Base-by-base conservation (phyloP, 2,113 vertebrate genomes). In the Scatophagus argus region DNA sequence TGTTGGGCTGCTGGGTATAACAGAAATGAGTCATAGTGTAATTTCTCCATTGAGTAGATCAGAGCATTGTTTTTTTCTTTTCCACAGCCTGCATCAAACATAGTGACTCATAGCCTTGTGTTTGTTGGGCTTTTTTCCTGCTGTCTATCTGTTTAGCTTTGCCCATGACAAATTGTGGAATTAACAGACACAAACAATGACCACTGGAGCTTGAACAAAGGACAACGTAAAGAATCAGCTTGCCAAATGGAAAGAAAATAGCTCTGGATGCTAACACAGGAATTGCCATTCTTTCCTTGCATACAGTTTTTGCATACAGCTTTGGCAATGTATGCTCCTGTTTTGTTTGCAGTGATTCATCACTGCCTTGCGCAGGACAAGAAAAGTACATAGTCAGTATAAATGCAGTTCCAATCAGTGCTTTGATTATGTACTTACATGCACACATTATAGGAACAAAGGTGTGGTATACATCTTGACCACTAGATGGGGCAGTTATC, bases 401-500 rank as follows among this genome's bases (percentile, higher is more conserved):
- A 21, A 62, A 47, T 51, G 6, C 52, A 21, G 25, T 14, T 34
- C 23, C 11, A 29, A 19, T 34, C 6, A 16, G 8, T 27, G 32
- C 46, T 47, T 43, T 61, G 46, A 38, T 27, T 10, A 2, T 9
- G 12, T 21, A 36, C n/a, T n/a, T 2, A 1, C 2, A 31, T 25
- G 9, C 55, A 3, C 9, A 25, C 4, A 10, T 0, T 44, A 0
- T 2, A 6, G 19, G 21, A 44, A 13, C n/a, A 58, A 55, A 36
- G 6, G 5, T 78, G 60, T 29, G 47, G 19, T 80, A 36, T 38
- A 32, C 3, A 32, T 19, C 43, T 41, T 64, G 41, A 64, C 90
- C 92, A 85, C 79, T 80, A 91, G 91, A 89, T 89, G 87, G 83
- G 0, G 74, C 1, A 1, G 69, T 72, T 10, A 38, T 65, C 46